phyloP scores from a whole-genome alignment of 2,797 vertebrate species.

The Peromyscus melanophrys region DNA sequence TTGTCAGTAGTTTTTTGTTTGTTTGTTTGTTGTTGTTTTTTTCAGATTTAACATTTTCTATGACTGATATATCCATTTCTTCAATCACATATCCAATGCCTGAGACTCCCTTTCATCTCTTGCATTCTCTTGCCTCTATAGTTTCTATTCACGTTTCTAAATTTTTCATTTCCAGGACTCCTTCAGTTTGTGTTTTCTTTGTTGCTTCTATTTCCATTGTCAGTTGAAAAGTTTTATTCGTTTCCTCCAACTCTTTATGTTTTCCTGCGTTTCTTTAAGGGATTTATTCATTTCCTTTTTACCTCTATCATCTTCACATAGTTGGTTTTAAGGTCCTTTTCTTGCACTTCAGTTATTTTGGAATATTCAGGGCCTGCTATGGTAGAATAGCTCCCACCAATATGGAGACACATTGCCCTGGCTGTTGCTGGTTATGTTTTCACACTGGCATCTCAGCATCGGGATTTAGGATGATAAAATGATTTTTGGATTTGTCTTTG shows the following conservation, averaged over 20 bases:
- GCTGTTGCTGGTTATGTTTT: background rate
- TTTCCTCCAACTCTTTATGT: background rate
- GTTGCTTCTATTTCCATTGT: background rate
- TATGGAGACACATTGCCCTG: background rate
- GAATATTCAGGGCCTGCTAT: background rate
- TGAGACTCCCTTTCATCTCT: background rate
- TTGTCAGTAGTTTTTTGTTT: no score
- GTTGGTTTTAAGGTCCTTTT: background rate
- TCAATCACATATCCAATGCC: no score
- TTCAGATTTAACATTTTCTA: no score
- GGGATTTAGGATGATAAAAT: background rate
- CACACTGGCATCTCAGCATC: no score
- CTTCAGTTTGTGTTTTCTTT: background rate
- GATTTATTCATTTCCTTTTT: background rate
- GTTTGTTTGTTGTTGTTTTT: no score
- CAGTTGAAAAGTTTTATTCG: background rate
- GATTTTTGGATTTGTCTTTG: background rate
- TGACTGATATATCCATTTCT: no score
- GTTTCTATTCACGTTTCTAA: background rate
- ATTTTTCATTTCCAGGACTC: background rate
- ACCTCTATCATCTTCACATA: background rate
- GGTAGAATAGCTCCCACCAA: background rate
- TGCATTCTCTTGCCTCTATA: background rate
- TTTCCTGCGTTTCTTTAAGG: background rate
- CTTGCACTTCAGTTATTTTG: background rate